These are phyloP conservation scores for Scaptomyza montana DNA, from an alignment of 1,140 invertebrate species.

Conservation along the genomic window DNA sequence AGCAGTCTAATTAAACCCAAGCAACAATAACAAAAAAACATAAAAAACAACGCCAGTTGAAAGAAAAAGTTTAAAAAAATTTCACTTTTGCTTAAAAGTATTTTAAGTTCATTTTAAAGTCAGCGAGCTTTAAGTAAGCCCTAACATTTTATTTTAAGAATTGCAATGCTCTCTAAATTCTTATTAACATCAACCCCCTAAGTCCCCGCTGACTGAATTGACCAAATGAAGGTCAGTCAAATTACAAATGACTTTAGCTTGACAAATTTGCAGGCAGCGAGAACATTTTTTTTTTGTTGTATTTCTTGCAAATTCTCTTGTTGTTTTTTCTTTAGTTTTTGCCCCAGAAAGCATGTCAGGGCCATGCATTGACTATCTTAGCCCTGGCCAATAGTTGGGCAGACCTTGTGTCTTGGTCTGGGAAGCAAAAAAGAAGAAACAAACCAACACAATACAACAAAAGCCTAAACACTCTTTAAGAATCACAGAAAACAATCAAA, in stretches of 20 bases:
- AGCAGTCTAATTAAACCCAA: conserved; percentile 73
- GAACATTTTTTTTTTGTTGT: conserved; percentile 14
- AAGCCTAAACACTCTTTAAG: conserved; percentile 21
- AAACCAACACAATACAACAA: conserved; percentile 27
- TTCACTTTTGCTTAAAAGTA: conserved; percentile 62
- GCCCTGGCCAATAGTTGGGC: conserved; percentile 40
- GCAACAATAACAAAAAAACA: conserved; percentile 32
- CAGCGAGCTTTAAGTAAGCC: neutral
- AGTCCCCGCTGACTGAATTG: conserved; percentile 17
- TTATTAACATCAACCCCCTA: neutral
- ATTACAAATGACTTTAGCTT: conserved; percentile 21
- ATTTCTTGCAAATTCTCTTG: neutral
- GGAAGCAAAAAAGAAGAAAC: conserved; percentile 23
- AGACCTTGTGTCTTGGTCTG: conserved; percentile 46
- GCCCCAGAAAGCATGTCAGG: conserved; percentile 46
- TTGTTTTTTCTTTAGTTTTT: neutral
- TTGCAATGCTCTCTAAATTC: conserved; percentile 30
- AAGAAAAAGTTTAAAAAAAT: conserved; percentile 21
- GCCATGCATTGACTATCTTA: conserved; percentile 28
- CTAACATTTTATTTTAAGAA: too few species aligned
- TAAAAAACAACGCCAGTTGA: conserved; percentile 20
- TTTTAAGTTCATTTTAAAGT: neutral
- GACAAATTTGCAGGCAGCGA: conserved; percentile 30
- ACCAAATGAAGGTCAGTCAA: conserved; percentile 25
- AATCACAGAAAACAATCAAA: neutral